Evolutionary conservation across 2,888 invertebrate species (phyloP).

Genomic region (Apotomis turbidana): DNA sequence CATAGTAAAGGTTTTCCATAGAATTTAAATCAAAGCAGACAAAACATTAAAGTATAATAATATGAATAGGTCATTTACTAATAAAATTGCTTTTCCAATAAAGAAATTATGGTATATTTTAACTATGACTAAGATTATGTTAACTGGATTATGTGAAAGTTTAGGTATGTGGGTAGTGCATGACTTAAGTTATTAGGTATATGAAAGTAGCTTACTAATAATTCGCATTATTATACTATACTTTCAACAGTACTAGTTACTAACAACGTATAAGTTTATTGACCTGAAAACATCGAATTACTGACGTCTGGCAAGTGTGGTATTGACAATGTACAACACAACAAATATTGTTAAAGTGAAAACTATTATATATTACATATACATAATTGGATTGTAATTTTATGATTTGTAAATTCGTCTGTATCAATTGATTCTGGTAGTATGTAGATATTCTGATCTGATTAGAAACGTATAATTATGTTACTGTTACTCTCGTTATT

Average conservation of each 20-base stretch:
- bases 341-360: slow-evolving; percentile 15
- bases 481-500: slow-evolving; percentile 59
- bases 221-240: background rate
- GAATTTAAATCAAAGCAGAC: too few species aligned
- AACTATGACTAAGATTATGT: background rate
- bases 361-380: background rate
- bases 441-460: slow-evolving; percentile 18
- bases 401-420: background rate
- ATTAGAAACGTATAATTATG: slow-evolving; percentile 41
- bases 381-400: background rate
- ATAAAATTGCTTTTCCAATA: too few species aligned
- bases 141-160: background rate
- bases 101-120: too few species aligned
- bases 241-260: background rate
- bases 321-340: slow-evolving; percentile 23
- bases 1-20: too few species aligned
- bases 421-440: background rate
- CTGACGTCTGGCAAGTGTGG: slow-evolving; percentile 3
- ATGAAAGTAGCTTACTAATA: background rate
- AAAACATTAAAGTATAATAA: too few species aligned
- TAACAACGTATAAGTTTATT: slow-evolving; percentile 13
- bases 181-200: too few species aligned
- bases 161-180: background rate
- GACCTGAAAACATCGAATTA: slow-evolving; percentile 25
- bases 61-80: too few species aligned